phyloP scores from a whole-genome alignment of 2,888 invertebrate genomes.

The Ariolimax columbianus region DNA sequence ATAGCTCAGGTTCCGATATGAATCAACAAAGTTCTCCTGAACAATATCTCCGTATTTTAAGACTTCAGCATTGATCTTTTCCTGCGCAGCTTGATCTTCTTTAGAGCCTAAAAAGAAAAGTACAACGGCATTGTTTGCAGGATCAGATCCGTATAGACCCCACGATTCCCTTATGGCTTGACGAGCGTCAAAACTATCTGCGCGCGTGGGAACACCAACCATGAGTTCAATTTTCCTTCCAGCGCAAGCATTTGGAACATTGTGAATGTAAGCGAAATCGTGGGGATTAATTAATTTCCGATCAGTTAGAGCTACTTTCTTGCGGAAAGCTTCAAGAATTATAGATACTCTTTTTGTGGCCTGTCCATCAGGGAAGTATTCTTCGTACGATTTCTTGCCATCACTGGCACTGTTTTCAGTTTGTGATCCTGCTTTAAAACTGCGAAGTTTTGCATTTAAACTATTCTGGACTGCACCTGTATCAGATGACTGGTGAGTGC shows the following conservation, averaged over 20 bases:
- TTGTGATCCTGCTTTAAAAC: not conserved
- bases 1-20: conserved; percentile 79
- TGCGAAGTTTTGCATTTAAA: not conserved
- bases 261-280: conserved; percentile 51
- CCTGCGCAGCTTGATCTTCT: conserved; percentile 51
- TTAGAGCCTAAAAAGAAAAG: conserved; percentile 72
- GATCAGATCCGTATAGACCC: conserved; percentile 64
- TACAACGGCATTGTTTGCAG: conserved; percentile 58
- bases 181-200: conserved; percentile 64
- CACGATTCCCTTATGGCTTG: conserved; percentile 73
- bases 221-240: conserved; percentile 54
- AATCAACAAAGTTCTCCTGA: conserved; percentile 77
- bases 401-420: not conserved
- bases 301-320: not conserved
- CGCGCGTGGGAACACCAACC: conserved; percentile 68
- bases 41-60: conserved; percentile 72
- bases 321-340: not conserved
- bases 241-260: conserved; percentile 53
- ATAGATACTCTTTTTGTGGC: not conserved
- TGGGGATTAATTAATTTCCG: conserved; percentile 42
- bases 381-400: conserved; percentile 4
- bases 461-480: not conserved
- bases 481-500: no score
- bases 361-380: conserved; percentile 14
- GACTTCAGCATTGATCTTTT: conserved; percentile 65